Evolutionary conservation across 1,140 invertebrate species (phyloP), one percentile per base, ranked within the genome.

Genomic region (Dendrolimus kikuchii): DNA sequence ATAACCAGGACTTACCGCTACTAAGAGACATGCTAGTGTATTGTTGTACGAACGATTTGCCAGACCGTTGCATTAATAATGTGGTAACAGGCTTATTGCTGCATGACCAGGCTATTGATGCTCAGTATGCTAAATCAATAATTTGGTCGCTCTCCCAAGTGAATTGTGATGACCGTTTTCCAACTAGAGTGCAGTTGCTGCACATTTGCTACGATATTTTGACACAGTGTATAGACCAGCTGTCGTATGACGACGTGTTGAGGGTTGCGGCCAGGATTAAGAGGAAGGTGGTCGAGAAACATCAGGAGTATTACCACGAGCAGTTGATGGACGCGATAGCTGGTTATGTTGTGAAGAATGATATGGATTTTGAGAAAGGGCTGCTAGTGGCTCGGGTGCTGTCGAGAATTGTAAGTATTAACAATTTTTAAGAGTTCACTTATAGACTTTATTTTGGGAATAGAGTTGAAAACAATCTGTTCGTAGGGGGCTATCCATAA

Each of bases 291-390:
- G 49, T 71, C 23, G 71, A 79, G 55, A 87, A 83, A 49, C 77
- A 84, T 51, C 68, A 73, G 0, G 79, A 84, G 55, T 92, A 89
- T 70, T 93, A 92, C 66, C 77, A 91, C 64, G 88, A 90, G 63
- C 67, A 77, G 10, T 80, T 92, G 46, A 71, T 91, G 60, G 87
- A 92, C 64, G 76, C 76, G 7, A 74, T 81, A 55, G 81, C 76
- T 3, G 66, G 81, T 46, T 80, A 87, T 53, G 71, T 89, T 9
- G 76, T 91, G 6, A 64, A 86, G 9, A 77, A 88, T 51, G 69
- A 89, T 46, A 59, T 89, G 6, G 79, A 82, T n/a, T 89, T 90
- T 63, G 73, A 87, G 50, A 74, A 89, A 50, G 82, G 77, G 0
- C 58, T 90, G 4, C 66, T 78, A 41, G 58, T 91, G 40, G 77